Evolutionary conservation across 2,113 vertebrate species (phyloP), one percentile per base, ranked within the genome.

Genomic region (Lasiurus borealis): DNA sequence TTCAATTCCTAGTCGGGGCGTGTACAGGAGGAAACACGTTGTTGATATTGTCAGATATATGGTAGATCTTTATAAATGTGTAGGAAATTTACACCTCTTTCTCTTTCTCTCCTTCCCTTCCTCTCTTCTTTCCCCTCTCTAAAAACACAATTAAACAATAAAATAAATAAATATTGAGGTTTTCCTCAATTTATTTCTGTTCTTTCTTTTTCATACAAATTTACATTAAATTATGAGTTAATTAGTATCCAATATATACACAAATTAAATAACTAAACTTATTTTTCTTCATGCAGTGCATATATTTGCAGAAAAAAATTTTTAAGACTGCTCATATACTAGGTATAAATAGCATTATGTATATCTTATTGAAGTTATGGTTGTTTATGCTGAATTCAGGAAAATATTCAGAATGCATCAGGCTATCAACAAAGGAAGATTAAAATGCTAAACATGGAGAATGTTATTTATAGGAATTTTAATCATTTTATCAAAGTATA

Each of bases 381-480:
- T 40, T 88, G 90, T 68, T 91, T 75, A 84, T 92, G 31, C 18
- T 68, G 34, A 6, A 80, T 68, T 80, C 11, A 96, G 54, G 34
- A 93, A 81, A 93, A 84, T 48, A 93, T 85, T 71, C 68, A 91
- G 68, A 94, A 92, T 69, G 29, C 13, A 76, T 89, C 64, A 68
- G 36, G 50, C 31, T 76, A 34, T 14, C 95, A 93, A 85, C 50
- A 91, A 94, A 95, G 54, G 57, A 88, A 93, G 57, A 57, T 91
- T 96, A 88, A 95, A 95, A 96, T 84, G 40, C 50, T 89, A 91
- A 97, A 75, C 21, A 85, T 36, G 44, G 27, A 84, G 50, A 78
- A 86, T 52, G 13, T 86, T 89, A 93, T 96, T 96, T 94, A 84
- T 94, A 91, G 62, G 15, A 14, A 93, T 94, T 96, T 96, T 97